Conservation (phyloP, 2,797 vertebrate genomes). For the Propithecus perrieri region DNA sequence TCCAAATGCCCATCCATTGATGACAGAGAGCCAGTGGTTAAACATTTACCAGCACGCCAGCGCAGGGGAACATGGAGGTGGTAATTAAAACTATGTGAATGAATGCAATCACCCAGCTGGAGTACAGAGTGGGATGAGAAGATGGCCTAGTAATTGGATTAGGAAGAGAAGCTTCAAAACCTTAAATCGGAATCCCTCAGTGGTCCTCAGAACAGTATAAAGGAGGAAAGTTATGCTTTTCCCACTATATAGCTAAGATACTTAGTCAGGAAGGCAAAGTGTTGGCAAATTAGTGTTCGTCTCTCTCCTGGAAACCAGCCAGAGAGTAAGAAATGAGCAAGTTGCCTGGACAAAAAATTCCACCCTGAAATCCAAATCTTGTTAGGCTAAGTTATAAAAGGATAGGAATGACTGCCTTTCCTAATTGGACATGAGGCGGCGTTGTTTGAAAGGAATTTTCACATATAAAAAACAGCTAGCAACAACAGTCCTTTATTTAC, state of each 20-base stretch:
- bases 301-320: background rate
- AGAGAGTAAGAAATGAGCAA: slow-evolving; percentile 28
- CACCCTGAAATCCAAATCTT: slow-evolving; percentile 7
- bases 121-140: background rate
- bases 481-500: background rate
- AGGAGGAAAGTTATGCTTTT: background rate
- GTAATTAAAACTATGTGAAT: slow-evolving; percentile 33
- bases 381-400: slow-evolving; percentile 24
- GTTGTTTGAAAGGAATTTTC: background rate
- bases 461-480: background rate
- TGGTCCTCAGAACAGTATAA: background rate
- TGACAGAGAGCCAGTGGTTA: background rate
- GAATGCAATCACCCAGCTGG: background rate
- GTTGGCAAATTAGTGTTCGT: background rate
- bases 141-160: background rate
- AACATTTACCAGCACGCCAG: background rate
- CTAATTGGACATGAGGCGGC: background rate
- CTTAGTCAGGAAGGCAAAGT: background rate
- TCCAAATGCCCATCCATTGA: background rate
- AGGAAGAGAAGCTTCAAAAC: slow-evolving; percentile 17
- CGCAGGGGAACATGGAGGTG: background rate
- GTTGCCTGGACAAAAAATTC: background rate
- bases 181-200: background rate
- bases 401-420: background rate
- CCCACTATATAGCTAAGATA: background rate